These are phyloP conservation scores for Colletes gigas DNA, from an alignment of 1,140 invertebrate genomes.

Conservation along the genomic window DNA sequence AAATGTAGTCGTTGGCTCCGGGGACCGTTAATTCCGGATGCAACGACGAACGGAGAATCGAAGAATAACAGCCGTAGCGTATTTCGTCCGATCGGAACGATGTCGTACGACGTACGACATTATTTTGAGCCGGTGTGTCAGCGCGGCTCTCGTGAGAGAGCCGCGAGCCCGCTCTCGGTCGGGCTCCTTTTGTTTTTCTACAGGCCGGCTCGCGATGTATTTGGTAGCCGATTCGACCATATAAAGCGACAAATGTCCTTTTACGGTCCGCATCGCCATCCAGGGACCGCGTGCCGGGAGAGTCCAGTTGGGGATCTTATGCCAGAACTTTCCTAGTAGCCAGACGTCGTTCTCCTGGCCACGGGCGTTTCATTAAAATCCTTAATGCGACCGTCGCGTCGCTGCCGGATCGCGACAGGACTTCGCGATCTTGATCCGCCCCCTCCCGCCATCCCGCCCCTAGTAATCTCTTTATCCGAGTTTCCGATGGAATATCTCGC, in stretches of 20 bases:
- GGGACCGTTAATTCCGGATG: background rate
- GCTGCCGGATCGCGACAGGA: conserved; percentile 13
- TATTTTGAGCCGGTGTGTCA: conserved; percentile 68
- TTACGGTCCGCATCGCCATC: conserved; percentile 71
- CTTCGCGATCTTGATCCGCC: background rate
- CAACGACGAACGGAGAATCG: background rate
- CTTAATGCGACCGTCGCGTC: conserved; percentile 35
- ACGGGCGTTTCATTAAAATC: conserved; percentile 68
- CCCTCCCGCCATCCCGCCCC: too few species aligned
- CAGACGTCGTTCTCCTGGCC: conserved; percentile 59
- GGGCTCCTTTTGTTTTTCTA: conserved; percentile 75
- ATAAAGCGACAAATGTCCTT: conserved; percentile 77
- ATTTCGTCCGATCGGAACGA: conserved; percentile 14
- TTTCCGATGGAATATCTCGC: conserved; percentile 1
- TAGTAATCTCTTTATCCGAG: conserved; percentile 31
- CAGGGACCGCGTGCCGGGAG: conserved; percentile 67
- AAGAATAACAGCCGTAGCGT: background rate
- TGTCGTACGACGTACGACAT: conserved; percentile 55
- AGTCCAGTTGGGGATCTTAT: conserved; percentile 62
- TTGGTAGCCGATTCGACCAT: conserved; percentile 75
- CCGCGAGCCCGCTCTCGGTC: conserved; percentile 45
- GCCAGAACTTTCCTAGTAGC: conserved; percentile 72
- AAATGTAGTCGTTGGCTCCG: background rate
- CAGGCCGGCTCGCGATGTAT: conserved; percentile 70
- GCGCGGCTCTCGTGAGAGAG: conserved; percentile 45